phyloP scores from a whole-genome alignment of 2,797 vertebrate species.

The Urophycis tenuis region DNA sequence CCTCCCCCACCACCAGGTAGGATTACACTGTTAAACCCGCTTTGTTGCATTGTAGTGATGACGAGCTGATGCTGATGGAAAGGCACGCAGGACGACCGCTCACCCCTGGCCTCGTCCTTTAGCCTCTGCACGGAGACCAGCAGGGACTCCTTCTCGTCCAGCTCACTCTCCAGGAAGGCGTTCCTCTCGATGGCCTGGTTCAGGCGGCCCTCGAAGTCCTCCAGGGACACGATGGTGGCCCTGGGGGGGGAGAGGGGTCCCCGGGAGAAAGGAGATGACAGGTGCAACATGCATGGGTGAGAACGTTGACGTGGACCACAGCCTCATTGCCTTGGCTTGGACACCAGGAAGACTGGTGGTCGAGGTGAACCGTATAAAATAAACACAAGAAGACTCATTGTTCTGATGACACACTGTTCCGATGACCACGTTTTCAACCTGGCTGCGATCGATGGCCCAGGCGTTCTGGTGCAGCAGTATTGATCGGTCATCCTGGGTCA shows the following conservation, averaged over 20 bases:
- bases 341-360: background rate
- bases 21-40: too few species aligned
- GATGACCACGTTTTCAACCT: background rate
- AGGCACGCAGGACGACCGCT: too few species aligned
- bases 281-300: background rate
- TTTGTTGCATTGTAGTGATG: too few species aligned
- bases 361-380: too few species aligned
- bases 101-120: slow-evolving; percentile 97
- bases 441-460: background rate
- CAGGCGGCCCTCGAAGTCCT: slow-evolving; percentile 95
- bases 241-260: slow-evolving; percentile 63
- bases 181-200: slow-evolving; percentile 98
- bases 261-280: background rate
- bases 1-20: too few species aligned
- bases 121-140: slow-evolving; percentile 92
- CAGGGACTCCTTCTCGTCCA: slow-evolving; percentile 95
- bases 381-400: background rate
- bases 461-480: background rate
- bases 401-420: background rate
- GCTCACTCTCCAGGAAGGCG: slow-evolving; percentile 94
- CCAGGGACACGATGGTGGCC: slow-evolving; percentile 91
- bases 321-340: background rate
- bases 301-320: background rate
- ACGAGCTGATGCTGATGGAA: background rate
- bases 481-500: background rate